Evolutionary conservation across 2,888 invertebrate species (phyloP).

Genomic region (Harpalus rubripes): DNA sequence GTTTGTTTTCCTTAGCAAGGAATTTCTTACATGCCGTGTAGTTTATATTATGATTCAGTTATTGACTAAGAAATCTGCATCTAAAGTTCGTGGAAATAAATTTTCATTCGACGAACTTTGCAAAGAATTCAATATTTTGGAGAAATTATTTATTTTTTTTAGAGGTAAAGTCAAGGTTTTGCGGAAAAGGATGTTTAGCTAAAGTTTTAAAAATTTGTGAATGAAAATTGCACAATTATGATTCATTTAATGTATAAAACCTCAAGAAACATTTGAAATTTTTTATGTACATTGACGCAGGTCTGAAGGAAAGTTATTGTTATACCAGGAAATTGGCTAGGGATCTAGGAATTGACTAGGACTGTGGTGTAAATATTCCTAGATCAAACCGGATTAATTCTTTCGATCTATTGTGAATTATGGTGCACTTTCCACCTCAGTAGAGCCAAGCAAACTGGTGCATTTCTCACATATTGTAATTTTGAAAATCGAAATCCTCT

Average conservation of each 20-base stretch:
- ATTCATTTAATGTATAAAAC: background rate
- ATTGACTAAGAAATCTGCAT: constrained; percentile 41
- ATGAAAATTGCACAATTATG: constrained; percentile 35
- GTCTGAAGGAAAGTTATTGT: background rate
- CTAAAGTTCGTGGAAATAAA: constrained; percentile 18
- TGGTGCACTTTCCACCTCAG: too few relatives aligned
- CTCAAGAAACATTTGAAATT: too few relatives aligned
- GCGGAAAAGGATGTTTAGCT: constrained; percentile 37
- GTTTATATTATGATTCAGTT: constrained; percentile 47
- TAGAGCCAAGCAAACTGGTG: too few relatives aligned
- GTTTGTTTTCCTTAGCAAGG: constrained; percentile 31
- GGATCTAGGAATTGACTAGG: background rate
- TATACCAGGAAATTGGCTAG: background rate
- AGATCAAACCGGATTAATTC: too few relatives aligned
- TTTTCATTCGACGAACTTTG: constrained; percentile 3
- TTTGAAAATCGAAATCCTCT: too few relatives aligned
- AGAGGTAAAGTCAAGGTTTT: background rate
- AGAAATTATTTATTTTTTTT: background rate
- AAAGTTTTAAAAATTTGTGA: constrained; percentile 8
- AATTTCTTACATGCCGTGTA: constrained; percentile 40
- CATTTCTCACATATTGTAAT: too few relatives aligned
- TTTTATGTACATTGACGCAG: background rate
- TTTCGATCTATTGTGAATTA: too few relatives aligned
- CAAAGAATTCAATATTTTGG: constrained; percentile 8
- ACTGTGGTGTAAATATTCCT: too few relatives aligned